A percentile compares a stretch with the other conserved stretches of the same genome.
These are phyloP conservation scores for Lordiphosa clarofinis DNA, from an alignment of 1,140 invertebrate genomes.

Conservation along the genomic window DNA sequence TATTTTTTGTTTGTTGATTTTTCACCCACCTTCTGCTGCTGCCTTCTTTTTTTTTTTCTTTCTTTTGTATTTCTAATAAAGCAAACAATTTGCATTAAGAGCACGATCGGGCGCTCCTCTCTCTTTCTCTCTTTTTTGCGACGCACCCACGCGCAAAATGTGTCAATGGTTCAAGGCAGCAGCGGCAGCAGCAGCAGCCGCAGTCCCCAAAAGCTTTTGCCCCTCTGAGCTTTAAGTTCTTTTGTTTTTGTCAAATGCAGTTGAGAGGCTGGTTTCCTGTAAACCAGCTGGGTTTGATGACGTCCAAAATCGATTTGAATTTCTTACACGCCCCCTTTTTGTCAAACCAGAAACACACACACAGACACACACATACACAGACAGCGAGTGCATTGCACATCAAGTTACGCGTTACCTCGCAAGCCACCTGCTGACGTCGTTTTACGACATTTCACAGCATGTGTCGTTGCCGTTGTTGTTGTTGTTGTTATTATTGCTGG, in stretches of 20 bases:
- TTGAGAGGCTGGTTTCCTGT: too few species aligned
- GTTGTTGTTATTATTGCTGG: background rate
- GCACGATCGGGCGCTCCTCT: background rate
- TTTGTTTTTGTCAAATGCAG: background rate
- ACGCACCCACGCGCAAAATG: slow-evolving; percentile 50
- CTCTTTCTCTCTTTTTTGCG: slow-evolving; percentile 7
- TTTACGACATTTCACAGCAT: slow-evolving; percentile 25
- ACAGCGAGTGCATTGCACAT: background rate
- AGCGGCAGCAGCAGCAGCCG: slow-evolving; percentile 8
- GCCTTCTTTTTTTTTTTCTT: slow-evolving; percentile 4
- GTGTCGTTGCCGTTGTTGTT: background rate
- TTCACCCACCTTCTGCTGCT: slow-evolving; percentile 18
- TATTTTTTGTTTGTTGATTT: slow-evolving; percentile 37
- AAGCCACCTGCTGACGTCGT: slow-evolving; percentile 8
- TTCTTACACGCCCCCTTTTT: slow-evolving; percentile 62
- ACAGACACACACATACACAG: background rate
- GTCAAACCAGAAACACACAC: slow-evolving; percentile 3
- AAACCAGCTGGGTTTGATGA: slow-evolving; percentile 15
- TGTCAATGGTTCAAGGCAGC: slow-evolving; percentile 72
- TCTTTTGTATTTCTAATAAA: slow-evolving; percentile 18
- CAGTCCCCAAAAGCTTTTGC: slow-evolving; percentile 13
- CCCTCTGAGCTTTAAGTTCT: slow-evolving; percentile 11
- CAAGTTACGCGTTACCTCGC: background rate
- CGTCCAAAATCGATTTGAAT: slow-evolving; percentile 25
- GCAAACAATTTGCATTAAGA: slow-evolving; percentile 19